These are phyloP conservation scores for Oreohelix idahoensis DNA, from an alignment of 1,140 invertebrate species.

Conservation along the genomic window DNA sequence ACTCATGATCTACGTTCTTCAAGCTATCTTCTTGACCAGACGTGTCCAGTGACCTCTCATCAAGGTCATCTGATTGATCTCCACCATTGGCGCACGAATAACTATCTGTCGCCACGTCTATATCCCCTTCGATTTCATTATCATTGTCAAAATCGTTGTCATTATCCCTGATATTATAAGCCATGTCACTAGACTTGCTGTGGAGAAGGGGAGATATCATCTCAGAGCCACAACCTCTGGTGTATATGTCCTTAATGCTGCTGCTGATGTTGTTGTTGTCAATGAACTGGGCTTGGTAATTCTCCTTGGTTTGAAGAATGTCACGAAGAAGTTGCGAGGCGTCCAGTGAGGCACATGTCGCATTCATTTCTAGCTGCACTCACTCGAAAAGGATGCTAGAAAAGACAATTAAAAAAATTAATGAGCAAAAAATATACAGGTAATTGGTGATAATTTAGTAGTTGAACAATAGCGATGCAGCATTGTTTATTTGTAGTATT, in stretches of 20 bases:
- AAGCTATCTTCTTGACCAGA: neutral
- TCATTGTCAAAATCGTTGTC: constrained; percentile 57
- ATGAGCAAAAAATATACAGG: neutral
- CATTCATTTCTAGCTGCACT: constrained; percentile 24
- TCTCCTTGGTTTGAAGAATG: constrained; percentile 73
- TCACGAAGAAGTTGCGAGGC: constrained; percentile 73
- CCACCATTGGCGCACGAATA: constrained; percentile 11
- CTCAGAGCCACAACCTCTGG: constrained; percentile 68
- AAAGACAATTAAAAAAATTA: neutral
- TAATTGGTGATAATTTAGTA: neutral
- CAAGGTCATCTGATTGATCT: constrained; percentile 28
- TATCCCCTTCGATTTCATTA: constrained; percentile 59
- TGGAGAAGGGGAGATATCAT: constrained; percentile 47
- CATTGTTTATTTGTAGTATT: neutral
- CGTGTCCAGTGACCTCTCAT: constrained; percentile 16
- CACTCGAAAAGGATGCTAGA: neutral
- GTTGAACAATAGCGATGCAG: neutral
- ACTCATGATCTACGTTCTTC: neutral
- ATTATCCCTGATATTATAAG: constrained; percentile 44
- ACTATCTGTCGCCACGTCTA: constrained; percentile 41
- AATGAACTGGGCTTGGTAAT: constrained; percentile 47
- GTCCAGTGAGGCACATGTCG: constrained; percentile 52
- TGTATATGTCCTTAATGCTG: constrained; percentile 48
- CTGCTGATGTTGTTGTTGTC: constrained; percentile 70
- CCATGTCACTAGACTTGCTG: constrained; percentile 46